These are phyloP conservation scores for Drosophila sulfurigaster DNA, from an alignment of 1,140 invertebrate genomes.

Conservation along the genomic window DNA sequence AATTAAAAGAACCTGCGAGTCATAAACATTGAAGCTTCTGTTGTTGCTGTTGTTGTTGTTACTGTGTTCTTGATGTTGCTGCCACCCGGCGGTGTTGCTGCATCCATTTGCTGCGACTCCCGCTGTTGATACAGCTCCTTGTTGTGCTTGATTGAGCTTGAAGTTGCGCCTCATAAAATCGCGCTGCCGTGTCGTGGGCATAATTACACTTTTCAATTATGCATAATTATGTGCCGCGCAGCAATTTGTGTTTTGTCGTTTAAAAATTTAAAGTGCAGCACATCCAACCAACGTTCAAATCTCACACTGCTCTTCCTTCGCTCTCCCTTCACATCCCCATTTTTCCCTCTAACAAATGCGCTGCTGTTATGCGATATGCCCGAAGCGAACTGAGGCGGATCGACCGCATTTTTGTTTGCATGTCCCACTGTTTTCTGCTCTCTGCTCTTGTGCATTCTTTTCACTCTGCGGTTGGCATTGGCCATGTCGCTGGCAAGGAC, in stretches of 20 bases:
- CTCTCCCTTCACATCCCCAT: background rate
- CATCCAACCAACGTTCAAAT: constrained; percentile 7
- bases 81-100: constrained; percentile 23
- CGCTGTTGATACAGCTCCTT: background rate
- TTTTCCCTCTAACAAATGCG: constrained; percentile 3
- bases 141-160: constrained; percentile 71
- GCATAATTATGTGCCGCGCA: constrained; percentile 77
- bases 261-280: constrained; percentile 77
- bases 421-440: constrained; percentile 7
- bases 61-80: background rate
- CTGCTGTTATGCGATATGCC: constrained; percentile 67
- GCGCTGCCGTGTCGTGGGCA: constrained; percentile 40
- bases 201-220: constrained; percentile 82
- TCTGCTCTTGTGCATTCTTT: constrained; percentile 1
- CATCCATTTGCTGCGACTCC: background rate
- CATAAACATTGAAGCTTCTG: constrained; percentile 58
- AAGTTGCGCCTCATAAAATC: constrained; percentile 73
- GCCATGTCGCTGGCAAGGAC: constrained; percentile 75
- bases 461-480: constrained; percentile 72
- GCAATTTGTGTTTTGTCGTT: constrained; percentile 67
- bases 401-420: constrained; percentile 52
- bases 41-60: too few relatives aligned
- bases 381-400: constrained; percentile 12
- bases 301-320: constrained; percentile 1
- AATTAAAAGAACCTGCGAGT: constrained; percentile 68